Conservation (phyloP, 2,888 invertebrate species). For the Cephus sareptanus region DNA sequence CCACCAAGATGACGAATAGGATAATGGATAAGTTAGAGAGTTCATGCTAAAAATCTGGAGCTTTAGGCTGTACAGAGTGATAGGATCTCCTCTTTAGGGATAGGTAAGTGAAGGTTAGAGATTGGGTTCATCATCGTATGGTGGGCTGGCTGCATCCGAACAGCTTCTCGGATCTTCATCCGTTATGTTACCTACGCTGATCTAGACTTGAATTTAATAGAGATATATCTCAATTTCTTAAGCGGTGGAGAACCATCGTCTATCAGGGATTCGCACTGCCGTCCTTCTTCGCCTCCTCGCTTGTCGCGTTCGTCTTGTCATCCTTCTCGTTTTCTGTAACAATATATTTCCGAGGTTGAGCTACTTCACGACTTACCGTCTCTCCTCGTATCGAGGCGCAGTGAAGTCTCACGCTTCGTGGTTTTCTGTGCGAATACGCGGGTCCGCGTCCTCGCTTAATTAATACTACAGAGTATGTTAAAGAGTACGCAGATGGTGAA, state of each 20-base stretch:
- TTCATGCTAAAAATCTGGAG: too few relatives aligned
- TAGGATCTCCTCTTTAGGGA: too few relatives aligned
- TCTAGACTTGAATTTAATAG: constrained; percentile 46
- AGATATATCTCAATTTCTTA: constrained; percentile 36
- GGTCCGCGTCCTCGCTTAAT: too few relatives aligned
- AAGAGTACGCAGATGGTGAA: too few relatives aligned
- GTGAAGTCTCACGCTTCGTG: neutral
- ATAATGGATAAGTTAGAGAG: too few relatives aligned
- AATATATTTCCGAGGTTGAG: constrained; percentile 37
- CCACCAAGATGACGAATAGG: too few relatives aligned
- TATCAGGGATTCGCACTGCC: constrained; percentile 75
- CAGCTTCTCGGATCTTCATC: too few relatives aligned
- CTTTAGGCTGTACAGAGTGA: too few relatives aligned
- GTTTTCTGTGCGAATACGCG: constrained; percentile 61
- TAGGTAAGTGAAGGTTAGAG: too few relatives aligned
- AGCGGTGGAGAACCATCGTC: constrained; percentile 31
- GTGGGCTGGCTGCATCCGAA: too few relatives aligned
- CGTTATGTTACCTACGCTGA: constrained; percentile 27
- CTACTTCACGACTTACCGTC: neutral
- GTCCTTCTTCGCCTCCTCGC: constrained; percentile 78
- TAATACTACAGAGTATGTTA: too few relatives aligned
- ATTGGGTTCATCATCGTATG: too few relatives aligned
- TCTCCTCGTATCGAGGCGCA: neutral
- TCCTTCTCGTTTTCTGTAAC: constrained; percentile 76
- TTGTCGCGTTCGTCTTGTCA: constrained; percentile 70